These are phyloP conservation scores for Eulemur mongoz DNA, from an alignment of 2,797 vertebrate species.

Conservation along the genomic window DNA sequence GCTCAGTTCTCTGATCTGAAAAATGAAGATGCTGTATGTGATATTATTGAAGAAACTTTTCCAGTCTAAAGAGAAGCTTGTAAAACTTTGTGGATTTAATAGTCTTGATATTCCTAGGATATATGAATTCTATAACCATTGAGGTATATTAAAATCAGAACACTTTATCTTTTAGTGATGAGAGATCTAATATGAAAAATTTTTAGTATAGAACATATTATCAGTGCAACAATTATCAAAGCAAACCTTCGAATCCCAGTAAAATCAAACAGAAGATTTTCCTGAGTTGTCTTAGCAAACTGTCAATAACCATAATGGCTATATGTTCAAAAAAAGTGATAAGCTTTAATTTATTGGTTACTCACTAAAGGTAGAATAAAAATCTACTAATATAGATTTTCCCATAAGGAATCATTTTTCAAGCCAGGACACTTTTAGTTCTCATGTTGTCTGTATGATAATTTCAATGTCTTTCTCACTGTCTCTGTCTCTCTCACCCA, in stretches of 20 bases:
- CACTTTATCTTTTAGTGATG: background rate
- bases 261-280: background rate
- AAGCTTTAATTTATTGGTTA: background rate
- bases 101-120: background rate
- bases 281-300: background rate
- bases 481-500: background rate
- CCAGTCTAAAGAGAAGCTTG: background rate
- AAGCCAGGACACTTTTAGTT: background rate
- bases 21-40: background rate
- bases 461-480: background rate
- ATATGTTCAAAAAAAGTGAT: background rate
- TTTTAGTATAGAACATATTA: background rate
- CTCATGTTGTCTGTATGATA: background rate
- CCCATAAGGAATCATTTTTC: background rate
- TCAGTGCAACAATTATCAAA: background rate
- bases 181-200: background rate
- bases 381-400: background rate
- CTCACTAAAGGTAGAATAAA: background rate
- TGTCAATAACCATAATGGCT: background rate
- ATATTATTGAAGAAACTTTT: background rate
- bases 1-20: constrained; percentile 22
- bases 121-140: background rate
- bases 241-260: background rate
- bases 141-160: background rate
- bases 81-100: background rate